Evolutionary conservation across 2,888 invertebrate genomes (phyloP).

Genomic region (Alsophila aescularia): DNA sequence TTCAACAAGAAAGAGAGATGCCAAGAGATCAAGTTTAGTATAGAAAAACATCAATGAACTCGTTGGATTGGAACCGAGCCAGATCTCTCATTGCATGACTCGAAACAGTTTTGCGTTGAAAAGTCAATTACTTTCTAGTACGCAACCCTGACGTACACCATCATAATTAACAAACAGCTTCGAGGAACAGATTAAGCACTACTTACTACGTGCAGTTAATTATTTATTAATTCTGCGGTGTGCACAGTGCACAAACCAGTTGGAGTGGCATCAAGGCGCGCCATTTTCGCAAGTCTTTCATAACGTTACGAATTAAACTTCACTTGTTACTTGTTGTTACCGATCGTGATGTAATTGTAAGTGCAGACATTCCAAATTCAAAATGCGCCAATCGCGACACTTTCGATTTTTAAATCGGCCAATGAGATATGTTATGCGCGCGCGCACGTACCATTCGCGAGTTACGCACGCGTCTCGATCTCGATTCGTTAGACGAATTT

Average conservation of each 20-base stretch:
- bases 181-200: not conserved
- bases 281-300: constrained; percentile 63
- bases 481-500: constrained; percentile 39
- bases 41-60: constrained; percentile 1
- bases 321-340: constrained; percentile 36
- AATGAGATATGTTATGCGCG: constrained; percentile 38
- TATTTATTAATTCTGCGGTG: too few species aligned
- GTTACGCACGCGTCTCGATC: constrained; percentile 29
- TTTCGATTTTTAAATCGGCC: constrained; percentile 60
- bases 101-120: constrained; percentile 4
- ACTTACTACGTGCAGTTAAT: too few species aligned
- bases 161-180: constrained; percentile 19
- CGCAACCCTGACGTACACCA: constrained; percentile 15
- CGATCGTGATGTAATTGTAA: constrained; percentile 48
- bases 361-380: constrained; percentile 55
- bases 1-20: not conserved
- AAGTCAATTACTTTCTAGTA: constrained; percentile 17
- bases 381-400: constrained; percentile 56
- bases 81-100: constrained; percentile 5
- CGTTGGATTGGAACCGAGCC: not conserved
- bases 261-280: constrained; percentile 44
- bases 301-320: constrained; percentile 51
- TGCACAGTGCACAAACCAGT: constrained; percentile 44
- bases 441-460: constrained; percentile 25
- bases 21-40: not conserved